Base-by-base conservation (phyloP, 2,888 invertebrate genomes). In the Andrena minutula region DNA sequence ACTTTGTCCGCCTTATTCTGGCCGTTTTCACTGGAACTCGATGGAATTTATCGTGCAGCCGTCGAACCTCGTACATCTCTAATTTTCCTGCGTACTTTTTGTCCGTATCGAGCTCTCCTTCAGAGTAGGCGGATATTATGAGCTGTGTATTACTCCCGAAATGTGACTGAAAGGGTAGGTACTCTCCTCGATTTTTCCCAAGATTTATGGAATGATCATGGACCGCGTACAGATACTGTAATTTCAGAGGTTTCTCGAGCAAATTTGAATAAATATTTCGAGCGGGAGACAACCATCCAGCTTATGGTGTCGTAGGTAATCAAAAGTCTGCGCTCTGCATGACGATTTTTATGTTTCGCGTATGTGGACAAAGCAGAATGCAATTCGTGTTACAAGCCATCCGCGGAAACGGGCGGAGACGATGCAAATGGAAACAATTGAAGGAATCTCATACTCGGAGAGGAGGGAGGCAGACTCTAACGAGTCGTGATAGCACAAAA, bases 401-500 rank as follows among this genome's bases (percentile, higher is more conserved):
- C 10, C 69, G 12, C n/a, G 26, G 51, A 30, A 32, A 56, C 41
- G 66, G 58, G 28, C 10, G 72, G n/a, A 41, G 32, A 56, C 20
- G 72, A 60, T n/a, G 32, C 58, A 51, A 20, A 65, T 53, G 60
- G 68, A 81, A 76, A 81, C 85, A 86, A 83, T 79, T 75, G 80
- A 71, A 56, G 70, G 72, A 79, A 77, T 77, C 72, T 53, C 72
- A 41, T 16, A 41, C 16, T 41, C 12, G 30, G 30, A 53, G 65
- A 32, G 4, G 51, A 49, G 68, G 69, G 78, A 75, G 86, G 79
- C 81, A 85, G 72, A 86, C 77, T 85, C 85, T 85, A 87, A 87
- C 79, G 85, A 83, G 85, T 82, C 68, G 79, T 71, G 80, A 75
- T 83, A 75, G 84, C 74, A 78, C 85, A 83, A 87, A 86, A 86